A percentile compares a stretch with the other conserved stretches of the same genome.
These are phyloP conservation scores for Neofelis nebulosa DNA, from an alignment of 2,113 vertebrate species.

Conservation along the genomic window DNA sequence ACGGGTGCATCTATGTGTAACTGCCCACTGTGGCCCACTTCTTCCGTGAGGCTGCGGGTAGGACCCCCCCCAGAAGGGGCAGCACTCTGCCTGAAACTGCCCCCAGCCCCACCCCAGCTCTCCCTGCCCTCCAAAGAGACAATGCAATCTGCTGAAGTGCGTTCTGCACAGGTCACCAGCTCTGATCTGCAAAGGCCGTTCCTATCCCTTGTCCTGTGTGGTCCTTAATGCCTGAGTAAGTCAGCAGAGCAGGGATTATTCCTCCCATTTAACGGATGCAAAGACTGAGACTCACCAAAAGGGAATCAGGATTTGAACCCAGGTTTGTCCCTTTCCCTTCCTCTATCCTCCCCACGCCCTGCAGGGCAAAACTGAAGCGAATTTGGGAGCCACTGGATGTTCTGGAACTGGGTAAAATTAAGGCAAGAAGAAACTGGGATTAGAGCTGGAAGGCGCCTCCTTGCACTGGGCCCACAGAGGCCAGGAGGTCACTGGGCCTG, in stretches of 20 bases:
- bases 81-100: too few relatives aligned
- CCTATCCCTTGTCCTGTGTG: not conserved
- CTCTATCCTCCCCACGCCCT: not conserved
- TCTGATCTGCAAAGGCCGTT: not conserved
- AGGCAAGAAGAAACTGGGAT: not conserved
- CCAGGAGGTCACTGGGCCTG: not conserved
- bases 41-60: not conserved
- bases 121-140: not conserved
- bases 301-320: not conserved
- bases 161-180: not conserved
- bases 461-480: not conserved
- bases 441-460: not conserved
- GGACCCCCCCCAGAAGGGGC: not conserved
- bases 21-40: not conserved
- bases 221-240: not conserved
- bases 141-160: not conserved
- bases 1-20: not conserved
- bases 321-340: not conserved
- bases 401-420: not conserved
- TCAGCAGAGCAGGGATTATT: not conserved
- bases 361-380: not conserved
- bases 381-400: not conserved
- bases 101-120: too few relatives aligned
- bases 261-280: not conserved
- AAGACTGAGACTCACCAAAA: not conserved